Base-by-base conservation (phyloP, 2,113 vertebrate species). In the Bubo bubo region DNA sequence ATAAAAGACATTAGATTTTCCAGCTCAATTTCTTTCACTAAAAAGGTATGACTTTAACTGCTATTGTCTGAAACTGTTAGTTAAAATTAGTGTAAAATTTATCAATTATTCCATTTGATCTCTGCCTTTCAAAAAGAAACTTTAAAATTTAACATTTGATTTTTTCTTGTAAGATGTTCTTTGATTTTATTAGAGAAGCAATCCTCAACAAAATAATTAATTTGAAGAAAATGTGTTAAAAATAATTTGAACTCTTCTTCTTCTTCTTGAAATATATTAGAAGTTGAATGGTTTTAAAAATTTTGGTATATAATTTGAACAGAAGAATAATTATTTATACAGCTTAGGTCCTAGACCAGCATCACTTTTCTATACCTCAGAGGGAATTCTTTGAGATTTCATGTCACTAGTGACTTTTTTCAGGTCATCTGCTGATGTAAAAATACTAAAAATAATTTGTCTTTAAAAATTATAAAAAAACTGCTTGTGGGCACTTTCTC, bases 211-310 rank as follows among this genome's bases (percentile, higher is more conserved):
- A 81, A 82, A n/a, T 12, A 50, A 35, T 26, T 59, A 28, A 8
- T 64, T 71, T 70, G 19, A 47, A 81, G 8, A 53, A 67, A 75
- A 75, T 4, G 0, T 39, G 14, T 67, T 58, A 52, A 67, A 82
- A 72, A 41, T 19, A 0, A n/a, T 75, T 79, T 1, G 37, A 83
- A 67, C 4, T 0, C 12, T 34, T 45, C 4, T 70, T 53, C 3
- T 71, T 53, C 8, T 39, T 82, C 30, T 76, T 50, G 34, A 73
- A 80, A 63, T 63, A 50, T 9, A 27, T 72, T 68, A 37, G 14
- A 53, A 35, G 10, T 26, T 17, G 4, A 81, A 86, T 41, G 2
- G 1, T 68, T 90, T 72, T 8, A 6, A 76, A 84, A 60, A 35
- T 8, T 3, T 49, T 58, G 2, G 1, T 39, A 27, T 2, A 5